Percentiles rank a stretch among this genome's conserved stretches.
phyloP scores from a whole-genome alignment of 2,888 invertebrate species.

The Mactromeris polynyma region DNA sequence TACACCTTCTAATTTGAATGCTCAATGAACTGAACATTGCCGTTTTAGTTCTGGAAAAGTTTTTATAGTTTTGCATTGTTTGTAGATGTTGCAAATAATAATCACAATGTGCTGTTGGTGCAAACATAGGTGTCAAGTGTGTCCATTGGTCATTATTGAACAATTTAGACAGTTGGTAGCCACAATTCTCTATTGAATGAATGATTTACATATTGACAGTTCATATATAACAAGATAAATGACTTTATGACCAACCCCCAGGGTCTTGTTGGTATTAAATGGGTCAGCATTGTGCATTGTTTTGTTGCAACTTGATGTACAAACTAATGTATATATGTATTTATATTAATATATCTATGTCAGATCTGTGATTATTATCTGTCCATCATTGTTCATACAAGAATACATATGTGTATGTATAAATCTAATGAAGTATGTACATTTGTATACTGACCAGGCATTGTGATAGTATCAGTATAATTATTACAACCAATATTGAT shows the following conservation, averaged over 20 bases:
- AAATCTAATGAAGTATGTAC: not conserved
- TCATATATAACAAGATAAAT: not conserved
- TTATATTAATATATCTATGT: not conserved
- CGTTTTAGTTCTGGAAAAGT: too few relatives aligned
- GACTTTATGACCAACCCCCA: not conserved
- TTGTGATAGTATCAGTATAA: too few relatives aligned
- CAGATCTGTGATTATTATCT: not conserved
- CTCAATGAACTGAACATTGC: too few relatives aligned
- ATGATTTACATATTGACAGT: constrained; percentile 4
- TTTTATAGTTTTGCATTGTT: too few relatives aligned
- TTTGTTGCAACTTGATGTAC: not conserved
- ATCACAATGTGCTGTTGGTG: not conserved
- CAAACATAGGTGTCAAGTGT: not conserved
- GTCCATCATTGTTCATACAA: not conserved
- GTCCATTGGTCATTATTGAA: not conserved
- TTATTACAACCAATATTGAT: too few relatives aligned
- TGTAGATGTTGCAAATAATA: not conserved
- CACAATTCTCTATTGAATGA: not conserved
- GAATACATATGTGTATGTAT: not conserved
- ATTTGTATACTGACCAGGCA: too few relatives aligned
- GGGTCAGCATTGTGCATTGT: not conserved
- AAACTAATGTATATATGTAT: not conserved
- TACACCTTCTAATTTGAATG: too few relatives aligned
- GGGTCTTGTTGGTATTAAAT: not conserved
- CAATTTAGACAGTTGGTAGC: constrained; percentile 3